Conservation (phyloP, 2,888 invertebrate genomes). For the Phyto melanocephala region DNA sequence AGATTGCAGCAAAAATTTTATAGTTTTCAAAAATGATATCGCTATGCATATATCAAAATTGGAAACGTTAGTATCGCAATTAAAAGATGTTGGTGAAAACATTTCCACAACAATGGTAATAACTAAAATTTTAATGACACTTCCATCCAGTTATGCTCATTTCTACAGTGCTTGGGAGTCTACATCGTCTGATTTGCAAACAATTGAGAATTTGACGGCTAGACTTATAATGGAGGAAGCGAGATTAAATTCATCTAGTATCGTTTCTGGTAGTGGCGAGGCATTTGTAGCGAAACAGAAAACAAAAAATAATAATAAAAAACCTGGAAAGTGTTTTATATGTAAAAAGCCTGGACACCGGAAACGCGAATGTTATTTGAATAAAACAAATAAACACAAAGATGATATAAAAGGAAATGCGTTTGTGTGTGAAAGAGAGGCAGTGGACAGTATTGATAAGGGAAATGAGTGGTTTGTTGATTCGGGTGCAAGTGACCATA, state of each 20-base stretch:
- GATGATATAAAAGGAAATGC: constrained; percentile 22
- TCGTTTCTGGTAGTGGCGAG: not conserved
- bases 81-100: constrained; percentile 56
- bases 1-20: constrained; percentile 65
- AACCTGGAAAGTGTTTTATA: constrained; percentile 22
- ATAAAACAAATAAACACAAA: constrained; percentile 23
- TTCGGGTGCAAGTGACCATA: constrained; percentile 34
- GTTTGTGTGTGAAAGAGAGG: constrained; percentile 29
- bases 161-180: constrained; percentile 60
- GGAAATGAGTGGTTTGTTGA: constrained; percentile 31
- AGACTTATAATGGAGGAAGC: constrained; percentile 50
- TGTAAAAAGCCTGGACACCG: constrained; percentile 33
- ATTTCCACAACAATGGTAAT: constrained; percentile 57
- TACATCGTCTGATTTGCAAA: constrained; percentile 24
- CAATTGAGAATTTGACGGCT: constrained; percentile 47
- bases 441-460: constrained; percentile 18
- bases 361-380: constrained; percentile 37
- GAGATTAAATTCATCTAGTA: constrained; percentile 37
- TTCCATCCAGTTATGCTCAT: constrained; percentile 43
- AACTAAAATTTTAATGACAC: constrained; percentile 55
- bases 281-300: constrained; percentile 34
- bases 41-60: constrained; percentile 60
- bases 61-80: constrained; percentile 43
- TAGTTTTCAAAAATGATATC: constrained; percentile 58
- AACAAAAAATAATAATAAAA: not conserved